Conservation (phyloP, 2,797 vertebrate genomes). For the Gymnopithys bicolor region DNA sequence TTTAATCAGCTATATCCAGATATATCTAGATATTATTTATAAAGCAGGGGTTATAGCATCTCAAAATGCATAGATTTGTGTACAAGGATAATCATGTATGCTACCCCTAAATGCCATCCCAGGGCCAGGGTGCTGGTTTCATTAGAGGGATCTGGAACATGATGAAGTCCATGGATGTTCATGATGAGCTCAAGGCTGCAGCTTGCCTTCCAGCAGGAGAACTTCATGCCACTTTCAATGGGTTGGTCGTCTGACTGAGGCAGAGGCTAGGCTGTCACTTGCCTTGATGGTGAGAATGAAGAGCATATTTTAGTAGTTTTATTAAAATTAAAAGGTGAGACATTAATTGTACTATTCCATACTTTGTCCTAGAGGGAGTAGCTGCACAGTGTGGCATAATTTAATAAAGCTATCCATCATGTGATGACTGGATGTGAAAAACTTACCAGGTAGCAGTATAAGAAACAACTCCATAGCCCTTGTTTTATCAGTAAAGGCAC, state of each 20-base stretch:
- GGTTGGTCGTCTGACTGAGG: neutral
- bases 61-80: neutral
- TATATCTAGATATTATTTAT: neutral
- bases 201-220: neutral
- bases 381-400: neutral
- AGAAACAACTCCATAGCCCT: neutral
- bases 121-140: neutral
- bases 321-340: neutral
- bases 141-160: neutral
- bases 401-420: neutral
- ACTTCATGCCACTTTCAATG: neutral
- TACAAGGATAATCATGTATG: neutral
- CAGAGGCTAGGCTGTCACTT: neutral
- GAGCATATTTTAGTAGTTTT: neutral
- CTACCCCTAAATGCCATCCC: rapidly evolving
- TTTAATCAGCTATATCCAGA: neutral
- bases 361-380: neutral
- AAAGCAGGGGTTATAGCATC: neutral
- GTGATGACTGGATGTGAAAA: neutral
- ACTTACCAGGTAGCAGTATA: neutral
- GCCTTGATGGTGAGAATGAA: neutral
- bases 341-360: neutral
- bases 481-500: neutral
- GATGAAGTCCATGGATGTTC: neutral
- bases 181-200: neutral